These are phyloP conservation scores for Nasua narica DNA, from an alignment of 2,797 vertebrate genomes.

Conservation along the genomic window DNA sequence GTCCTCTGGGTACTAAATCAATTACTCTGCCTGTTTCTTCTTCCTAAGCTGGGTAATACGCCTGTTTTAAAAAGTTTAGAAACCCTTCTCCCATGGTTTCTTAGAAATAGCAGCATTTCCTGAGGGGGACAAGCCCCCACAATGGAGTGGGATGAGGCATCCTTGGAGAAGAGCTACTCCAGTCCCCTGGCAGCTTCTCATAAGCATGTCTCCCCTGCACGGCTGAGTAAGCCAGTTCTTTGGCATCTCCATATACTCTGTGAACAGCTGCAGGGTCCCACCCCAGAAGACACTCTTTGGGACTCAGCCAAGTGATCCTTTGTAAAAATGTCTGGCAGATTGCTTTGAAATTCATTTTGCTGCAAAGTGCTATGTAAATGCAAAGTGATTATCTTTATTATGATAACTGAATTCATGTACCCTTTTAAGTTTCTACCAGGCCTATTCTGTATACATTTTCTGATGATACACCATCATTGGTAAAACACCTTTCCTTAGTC, in stretches of 20 bases:
- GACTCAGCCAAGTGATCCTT: constrained; percentile 40
- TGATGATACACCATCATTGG: background rate
- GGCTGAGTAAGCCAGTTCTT: background rate
- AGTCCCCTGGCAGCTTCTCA: background rate
- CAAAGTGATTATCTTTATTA: constrained; percentile 65
- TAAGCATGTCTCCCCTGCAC: background rate
- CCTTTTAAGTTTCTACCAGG: constrained; percentile 7
- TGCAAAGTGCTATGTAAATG: constrained; percentile 54
- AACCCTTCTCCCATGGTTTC: background rate
- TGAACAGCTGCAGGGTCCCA: background rate
- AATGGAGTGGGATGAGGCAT: background rate
- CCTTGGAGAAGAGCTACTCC: background rate
- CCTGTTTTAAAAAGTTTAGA: background rate
- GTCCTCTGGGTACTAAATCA: background rate
- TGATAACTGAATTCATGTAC: constrained; percentile 46
- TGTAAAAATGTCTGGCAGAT: constrained; percentile 43
- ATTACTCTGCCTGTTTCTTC: constrained; percentile 6
- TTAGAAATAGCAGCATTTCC: background rate
- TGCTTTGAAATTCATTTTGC: constrained; percentile 66
- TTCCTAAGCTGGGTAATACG: background rate
- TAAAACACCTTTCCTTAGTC: background rate
- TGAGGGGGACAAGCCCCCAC: background rate
- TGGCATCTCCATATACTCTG: background rate
- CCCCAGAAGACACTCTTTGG: constrained; percentile 33
- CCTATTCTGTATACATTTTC: constrained; percentile 22